Percentiles rank a stretch among this genome's conserved stretches.
Conservation (phyloP, 2,113 vertebrate genomes). For the Aspiorhynchus laticeps region DNA sequence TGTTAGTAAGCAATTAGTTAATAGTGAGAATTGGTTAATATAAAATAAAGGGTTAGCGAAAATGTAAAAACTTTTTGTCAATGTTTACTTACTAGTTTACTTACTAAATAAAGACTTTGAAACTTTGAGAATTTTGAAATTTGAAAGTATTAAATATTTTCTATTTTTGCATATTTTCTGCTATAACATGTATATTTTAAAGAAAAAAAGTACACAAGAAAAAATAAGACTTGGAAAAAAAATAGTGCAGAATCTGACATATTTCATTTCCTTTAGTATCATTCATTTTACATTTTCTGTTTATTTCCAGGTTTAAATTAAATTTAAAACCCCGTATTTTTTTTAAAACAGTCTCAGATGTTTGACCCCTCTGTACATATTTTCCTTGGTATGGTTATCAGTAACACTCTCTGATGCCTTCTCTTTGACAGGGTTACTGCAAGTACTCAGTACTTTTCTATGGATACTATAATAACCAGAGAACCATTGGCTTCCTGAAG, state of each 20-base stretch:
- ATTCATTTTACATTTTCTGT: background rate
- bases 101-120: too few relatives aligned
- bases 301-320: background rate
- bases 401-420: slow-evolving; percentile 24
- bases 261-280: background rate
- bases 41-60: too few relatives aligned
- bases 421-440: slow-evolving; percentile 85
- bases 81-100: too few relatives aligned
- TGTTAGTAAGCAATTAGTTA: too few relatives aligned
- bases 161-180: too few relatives aligned
- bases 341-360: background rate
- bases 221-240: too few relatives aligned
- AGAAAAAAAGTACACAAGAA: too few relatives aligned
- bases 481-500: slow-evolving; percentile 92
- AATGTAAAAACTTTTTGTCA: too few relatives aligned
- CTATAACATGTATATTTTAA: too few relatives aligned
- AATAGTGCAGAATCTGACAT: background rate
- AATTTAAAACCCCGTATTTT: background rate
- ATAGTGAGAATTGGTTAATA: too few relatives aligned
- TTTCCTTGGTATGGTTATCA: background rate
- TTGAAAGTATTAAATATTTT: too few relatives aligned
- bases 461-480: slow-evolving; percentile 93
- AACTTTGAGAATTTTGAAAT: too few relatives aligned
- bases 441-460: slow-evolving; percentile 97
- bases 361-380: background rate